phyloP scores from a whole-genome alignment of 2,113 vertebrate species.

The Erinaceus europaeus region DNA sequence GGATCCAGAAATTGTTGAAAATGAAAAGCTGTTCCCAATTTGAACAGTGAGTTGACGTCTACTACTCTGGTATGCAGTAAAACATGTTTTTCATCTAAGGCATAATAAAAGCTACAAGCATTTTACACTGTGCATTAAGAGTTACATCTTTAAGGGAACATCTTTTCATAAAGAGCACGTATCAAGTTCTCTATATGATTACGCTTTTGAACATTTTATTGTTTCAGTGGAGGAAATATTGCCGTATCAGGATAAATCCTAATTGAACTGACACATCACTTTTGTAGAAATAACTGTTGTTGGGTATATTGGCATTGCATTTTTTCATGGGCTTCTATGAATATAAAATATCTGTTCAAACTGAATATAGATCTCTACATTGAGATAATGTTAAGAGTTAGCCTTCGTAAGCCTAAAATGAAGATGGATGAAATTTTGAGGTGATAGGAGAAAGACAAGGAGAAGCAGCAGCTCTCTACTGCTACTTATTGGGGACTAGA shows the following conservation, averaged over 20 bases:
- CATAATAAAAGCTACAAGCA: slow-evolving; percentile 77
- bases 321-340: background rate
- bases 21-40: slow-evolving; percentile 78
- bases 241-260: background rate
- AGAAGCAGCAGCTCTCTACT: background rate
- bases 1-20: slow-evolving; percentile 64
- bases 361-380: background rate
- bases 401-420: background rate
- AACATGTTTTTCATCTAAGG: slow-evolving; percentile 76
- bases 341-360: background rate
- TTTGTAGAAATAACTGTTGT: slow-evolving; percentile 4
- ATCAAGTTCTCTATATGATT: background rate
- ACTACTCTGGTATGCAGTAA: slow-evolving; percentile 72
- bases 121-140: slow-evolving; percentile 70
- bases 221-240: slow-evolving; percentile 12
- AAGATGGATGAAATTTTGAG: background rate
- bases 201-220: slow-evolving; percentile 47
- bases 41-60: slow-evolving; percentile 75
- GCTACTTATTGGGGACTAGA: background rate
- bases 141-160: slow-evolving; percentile 62
- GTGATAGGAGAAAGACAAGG: background rate
- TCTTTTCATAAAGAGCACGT: slow-evolving; percentile 46
- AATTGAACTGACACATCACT: background rate
- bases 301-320: background rate
- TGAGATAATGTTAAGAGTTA: background rate